These are phyloP conservation scores for Berghia stephanieae DNA, from an alignment of 1,140 invertebrate species.

Conservation along the genomic window DNA sequence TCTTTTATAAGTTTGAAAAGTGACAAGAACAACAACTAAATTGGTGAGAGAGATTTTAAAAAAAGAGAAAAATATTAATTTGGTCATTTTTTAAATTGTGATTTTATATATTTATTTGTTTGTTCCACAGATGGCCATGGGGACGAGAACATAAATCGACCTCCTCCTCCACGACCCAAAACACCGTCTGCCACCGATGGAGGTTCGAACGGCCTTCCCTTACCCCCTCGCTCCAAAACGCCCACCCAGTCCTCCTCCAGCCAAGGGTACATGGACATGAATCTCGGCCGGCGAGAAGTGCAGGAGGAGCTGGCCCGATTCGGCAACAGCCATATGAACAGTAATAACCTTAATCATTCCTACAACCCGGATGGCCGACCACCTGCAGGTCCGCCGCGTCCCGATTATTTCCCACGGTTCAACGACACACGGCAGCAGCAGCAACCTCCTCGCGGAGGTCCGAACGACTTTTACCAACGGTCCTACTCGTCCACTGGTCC, in stretches of 20 bases:
- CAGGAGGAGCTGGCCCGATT: slow-evolving; percentile 25
- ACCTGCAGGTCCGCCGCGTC: slow-evolving; percentile 47
- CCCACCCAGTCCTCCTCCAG: slow-evolving; percentile 25
- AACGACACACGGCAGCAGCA: slow-evolving; percentile 28
- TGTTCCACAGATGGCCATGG: no score
- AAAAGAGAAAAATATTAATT: no score
- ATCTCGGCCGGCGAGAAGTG: slow-evolving; percentile 41
- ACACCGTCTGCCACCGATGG: slow-evolving; percentile 58
- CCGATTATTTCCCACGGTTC: slow-evolving; percentile 42
- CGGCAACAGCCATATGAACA: slow-evolving; percentile 34
- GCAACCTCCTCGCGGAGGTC: not conserved
- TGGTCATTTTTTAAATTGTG: no score
- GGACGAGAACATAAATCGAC: no score
- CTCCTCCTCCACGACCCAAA: no score
- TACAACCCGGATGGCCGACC: slow-evolving; percentile 41
- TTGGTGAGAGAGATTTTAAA: no score
- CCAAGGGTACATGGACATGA: slow-evolving; percentile 39
- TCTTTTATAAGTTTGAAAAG: no score
- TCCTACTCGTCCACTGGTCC: slow-evolving; percentile 11
- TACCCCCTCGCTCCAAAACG: slow-evolving; percentile 26
- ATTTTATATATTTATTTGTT: no score
- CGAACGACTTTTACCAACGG: slow-evolving; percentile 12
- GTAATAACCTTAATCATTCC: slow-evolving; percentile 42
- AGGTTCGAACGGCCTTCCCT: no score
- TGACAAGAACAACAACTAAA: no score